Base-by-base conservation (phyloP, 2,888 invertebrate species). In the Erpobdella octoculata region DNA sequence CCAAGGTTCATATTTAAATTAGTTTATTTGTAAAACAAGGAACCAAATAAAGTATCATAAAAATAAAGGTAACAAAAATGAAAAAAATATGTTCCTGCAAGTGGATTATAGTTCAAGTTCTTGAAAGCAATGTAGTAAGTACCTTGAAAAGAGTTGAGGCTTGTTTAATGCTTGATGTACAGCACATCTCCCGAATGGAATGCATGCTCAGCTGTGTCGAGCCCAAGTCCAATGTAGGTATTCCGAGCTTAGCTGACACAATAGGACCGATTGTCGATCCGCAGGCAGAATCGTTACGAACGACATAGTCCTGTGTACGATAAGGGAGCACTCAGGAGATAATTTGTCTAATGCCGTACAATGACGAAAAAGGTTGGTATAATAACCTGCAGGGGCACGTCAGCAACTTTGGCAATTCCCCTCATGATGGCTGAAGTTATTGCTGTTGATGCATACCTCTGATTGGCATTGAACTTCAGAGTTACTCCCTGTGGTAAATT, bases 231-330 rank as follows among this genome's bases (percentile, higher is more conserved):
- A 86, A 78, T 1, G 85, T 85, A 25, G 81, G 80, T 75, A 86
- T 80, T 0, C 85, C 85, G 35, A 86, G 80, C 73, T 81, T 82
- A 37, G 85, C 80, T 0, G 85, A 80, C 79, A 86, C 79, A 72
- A 85, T 84, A n/a, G 86, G 86, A 4, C 86, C 86, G 41, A 86
- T 85, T 25, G 86, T 86, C n/a, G 83, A 83, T 25, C 86, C 86
- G 78, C 86, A 86, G 1, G 83, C 80, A 0, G 82, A 81, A 75
- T 85, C 85, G 76, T 86, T 85, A 59, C 83, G 80, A 58, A 85
- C 84, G 6, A 85, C 83, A 77, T 85, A 81, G 74, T 85, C 84
- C 84, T 85, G 70, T 25, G 6, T 21, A 48, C 25, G 28, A n/a
- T 53, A 53, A 53, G 12, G 53, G 18, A n/a, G n/a, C 48, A 46